These are phyloP conservation scores for Loriculus beryllinus DNA, from an alignment of 2,797 vertebrate species.

Conservation along the genomic window DNA sequence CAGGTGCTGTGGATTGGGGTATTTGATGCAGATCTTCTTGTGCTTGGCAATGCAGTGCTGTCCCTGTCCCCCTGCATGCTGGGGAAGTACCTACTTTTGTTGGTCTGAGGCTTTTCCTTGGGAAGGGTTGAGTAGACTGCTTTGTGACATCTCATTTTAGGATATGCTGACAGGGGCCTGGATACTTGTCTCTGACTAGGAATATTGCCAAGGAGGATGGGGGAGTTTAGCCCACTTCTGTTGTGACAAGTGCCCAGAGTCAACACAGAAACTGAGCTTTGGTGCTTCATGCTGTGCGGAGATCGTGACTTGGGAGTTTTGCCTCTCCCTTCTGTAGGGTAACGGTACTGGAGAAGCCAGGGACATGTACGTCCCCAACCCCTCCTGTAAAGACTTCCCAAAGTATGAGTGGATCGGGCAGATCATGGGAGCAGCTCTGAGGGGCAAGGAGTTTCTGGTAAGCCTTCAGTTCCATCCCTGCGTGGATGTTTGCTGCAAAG, in stretches of 20 bases:
- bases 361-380: slow-evolving; percentile 96
- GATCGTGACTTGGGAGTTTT: background rate
- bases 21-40: background rate
- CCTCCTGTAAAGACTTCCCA: slow-evolving; percentile 92
- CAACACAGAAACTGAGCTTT: background rate
- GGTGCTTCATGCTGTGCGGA: background rate
- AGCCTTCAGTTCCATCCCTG: background rate
- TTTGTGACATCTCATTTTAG: background rate
- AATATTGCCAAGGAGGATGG: background rate
- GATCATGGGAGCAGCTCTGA: slow-evolving; percentile 95
- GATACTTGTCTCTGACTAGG: background rate
- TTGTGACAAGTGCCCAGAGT: background rate
- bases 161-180: background rate
- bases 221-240: background rate
- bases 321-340: slow-evolving; percentile 75
- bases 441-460: slow-evolving; percentile 97
- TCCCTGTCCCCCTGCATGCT: background rate
- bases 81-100: fast-evolving
- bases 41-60: background rate
- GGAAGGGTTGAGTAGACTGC: background rate
- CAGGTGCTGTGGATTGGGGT: slow-evolving; percentile 76
- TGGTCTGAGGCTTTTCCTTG: background rate
- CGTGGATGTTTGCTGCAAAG: background rate
- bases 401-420: slow-evolving; percentile 97
- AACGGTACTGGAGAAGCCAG: slow-evolving; percentile 88